Conservation (phyloP, 1,140 invertebrate genomes). For the Pomacea maculata region DNA sequence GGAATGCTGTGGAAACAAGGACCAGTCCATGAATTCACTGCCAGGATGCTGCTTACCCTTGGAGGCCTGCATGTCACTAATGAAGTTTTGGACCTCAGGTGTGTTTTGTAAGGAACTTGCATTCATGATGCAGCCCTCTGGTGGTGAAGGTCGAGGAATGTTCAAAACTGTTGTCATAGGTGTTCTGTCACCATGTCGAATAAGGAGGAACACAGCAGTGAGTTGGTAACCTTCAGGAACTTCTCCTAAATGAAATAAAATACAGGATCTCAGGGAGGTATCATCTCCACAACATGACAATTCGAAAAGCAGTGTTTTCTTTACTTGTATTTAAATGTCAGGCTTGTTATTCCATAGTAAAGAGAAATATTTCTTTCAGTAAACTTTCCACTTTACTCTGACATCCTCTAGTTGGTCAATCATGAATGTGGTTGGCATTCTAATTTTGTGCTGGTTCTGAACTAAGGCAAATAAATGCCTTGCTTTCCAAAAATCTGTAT, state of each 20-base stretch:
- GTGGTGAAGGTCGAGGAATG: conserved; percentile 72
- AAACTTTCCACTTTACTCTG: neutral
- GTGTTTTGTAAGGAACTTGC: conserved; percentile 49
- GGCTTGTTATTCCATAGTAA: neutral
- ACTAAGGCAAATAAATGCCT: no score
- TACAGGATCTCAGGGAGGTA: neutral
- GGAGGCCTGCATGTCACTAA: conserved; percentile 31
- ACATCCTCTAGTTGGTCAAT: neutral
- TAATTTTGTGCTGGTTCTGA: neutral
- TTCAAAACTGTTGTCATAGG: conserved; percentile 82
- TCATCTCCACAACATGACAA: conserved; percentile 4
- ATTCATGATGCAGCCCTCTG: conserved; percentile 71
- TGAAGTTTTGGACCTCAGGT: conserved; percentile 31
- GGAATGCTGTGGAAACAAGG: conserved; percentile 73
- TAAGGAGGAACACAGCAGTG: conserved; percentile 80
- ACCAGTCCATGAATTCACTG: conserved; percentile 85
- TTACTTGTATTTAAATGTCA: neutral
- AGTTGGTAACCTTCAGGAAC: conserved; percentile 75
- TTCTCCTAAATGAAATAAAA: conserved; percentile 64
- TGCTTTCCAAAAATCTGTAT: no score
- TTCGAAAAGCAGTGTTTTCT: neutral
- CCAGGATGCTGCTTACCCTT: conserved; percentile 55
- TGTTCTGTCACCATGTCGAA: conserved; percentile 88
- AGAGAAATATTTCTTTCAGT: neutral
- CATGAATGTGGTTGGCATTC: neutral